phyloP scores from a whole-genome alignment of 37 sponge, comb jelly and placozoan genomes.

The Crambe crambe region DNA sequence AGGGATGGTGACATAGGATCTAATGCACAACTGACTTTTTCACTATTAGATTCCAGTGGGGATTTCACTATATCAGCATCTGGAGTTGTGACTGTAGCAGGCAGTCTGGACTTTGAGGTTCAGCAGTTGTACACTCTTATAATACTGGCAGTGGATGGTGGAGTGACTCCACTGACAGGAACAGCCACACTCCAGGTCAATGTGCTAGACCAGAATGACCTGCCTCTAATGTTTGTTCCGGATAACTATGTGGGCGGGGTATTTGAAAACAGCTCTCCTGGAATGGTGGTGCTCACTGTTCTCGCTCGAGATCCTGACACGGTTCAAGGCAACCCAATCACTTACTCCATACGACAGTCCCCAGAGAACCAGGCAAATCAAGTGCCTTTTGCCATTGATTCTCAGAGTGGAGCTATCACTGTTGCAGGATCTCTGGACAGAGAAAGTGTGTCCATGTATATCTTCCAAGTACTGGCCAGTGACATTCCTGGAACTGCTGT shows the following conservation, averaged over 20 bases:
- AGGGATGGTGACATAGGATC: conserved; percentile 33
- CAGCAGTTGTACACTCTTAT: background rate
- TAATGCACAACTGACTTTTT: conserved; percentile 30
- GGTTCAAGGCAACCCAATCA: conserved; percentile 34
- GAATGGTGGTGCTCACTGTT: conserved; percentile 18
- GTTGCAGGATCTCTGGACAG: conserved; percentile 44
- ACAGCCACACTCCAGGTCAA: background rate
- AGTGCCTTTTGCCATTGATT: conserved; percentile 39
- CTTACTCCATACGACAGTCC: conserved; percentile 21
- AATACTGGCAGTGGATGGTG: conserved; percentile 30
- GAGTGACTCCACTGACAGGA: conserved; percentile 18
- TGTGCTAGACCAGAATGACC: conserved; percentile 39
- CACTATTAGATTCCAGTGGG: background rate
- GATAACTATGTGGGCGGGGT: conserved; percentile 39
- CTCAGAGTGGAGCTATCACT: conserved; percentile 39
- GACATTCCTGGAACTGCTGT: conserved; percentile 18
- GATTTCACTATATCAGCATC: conserved; percentile 27
- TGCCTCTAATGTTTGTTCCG: conserved; percentile 27
- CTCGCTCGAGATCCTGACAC: conserved; percentile 42
- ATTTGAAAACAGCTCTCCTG: conserved; percentile 46
- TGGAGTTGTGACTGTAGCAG: conserved; percentile 13
- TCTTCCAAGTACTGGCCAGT: conserved; percentile 20
- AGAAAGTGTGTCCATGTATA: conserved; percentile 15
- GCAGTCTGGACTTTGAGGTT: conserved; percentile 28
- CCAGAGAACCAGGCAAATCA: background rate